These are phyloP conservation scores for Steinernema khuongi DNA, from an alignment of 1,140 invertebrate genomes.

Conservation along the genomic window DNA sequence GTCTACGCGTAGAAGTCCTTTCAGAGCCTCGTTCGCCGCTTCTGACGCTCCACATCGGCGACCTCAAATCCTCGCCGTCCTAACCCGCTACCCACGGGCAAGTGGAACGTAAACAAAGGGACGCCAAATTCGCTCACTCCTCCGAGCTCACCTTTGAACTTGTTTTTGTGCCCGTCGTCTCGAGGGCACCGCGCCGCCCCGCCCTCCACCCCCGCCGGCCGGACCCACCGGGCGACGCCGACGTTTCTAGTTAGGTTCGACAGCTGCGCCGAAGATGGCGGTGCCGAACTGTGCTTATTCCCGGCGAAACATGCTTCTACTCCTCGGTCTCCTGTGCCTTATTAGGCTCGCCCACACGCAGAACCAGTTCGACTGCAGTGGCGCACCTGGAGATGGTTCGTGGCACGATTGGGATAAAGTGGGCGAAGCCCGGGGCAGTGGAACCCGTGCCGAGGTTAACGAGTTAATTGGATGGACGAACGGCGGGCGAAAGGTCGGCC, in stretches of 20 bases:
- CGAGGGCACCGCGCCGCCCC: neutral
- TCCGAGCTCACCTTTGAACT: neutral
- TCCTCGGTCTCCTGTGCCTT: neutral
- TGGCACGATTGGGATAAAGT: neutral
- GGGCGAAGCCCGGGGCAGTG: neutral
- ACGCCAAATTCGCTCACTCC: slow-evolving; percentile 1
- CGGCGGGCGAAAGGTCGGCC: too few relatives aligned
- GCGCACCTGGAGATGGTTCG: slow-evolving; percentile 1
- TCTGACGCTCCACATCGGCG: neutral
- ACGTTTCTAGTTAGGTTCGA: slow-evolving; percentile 6
- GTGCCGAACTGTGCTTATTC: neutral
- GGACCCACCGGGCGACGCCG: neutral
- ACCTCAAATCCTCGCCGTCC: neutral
- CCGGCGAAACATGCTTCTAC: neutral
- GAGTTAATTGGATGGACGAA: neutral
- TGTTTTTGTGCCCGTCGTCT: neutral
- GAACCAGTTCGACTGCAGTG: slow-evolving; percentile 12
- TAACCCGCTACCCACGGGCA: neutral
- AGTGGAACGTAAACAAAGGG: slow-evolving; percentile 12
- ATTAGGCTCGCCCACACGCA: neutral
- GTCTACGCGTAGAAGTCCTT: too few relatives aligned
- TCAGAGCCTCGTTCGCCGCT: neutral
- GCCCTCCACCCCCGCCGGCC: slow-evolving; percentile 1
- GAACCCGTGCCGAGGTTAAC: neutral
- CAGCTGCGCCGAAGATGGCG: neutral